phyloP scores from a whole-genome alignment of 1,140 invertebrate species.

The Adoxophyes honmai region DNA sequence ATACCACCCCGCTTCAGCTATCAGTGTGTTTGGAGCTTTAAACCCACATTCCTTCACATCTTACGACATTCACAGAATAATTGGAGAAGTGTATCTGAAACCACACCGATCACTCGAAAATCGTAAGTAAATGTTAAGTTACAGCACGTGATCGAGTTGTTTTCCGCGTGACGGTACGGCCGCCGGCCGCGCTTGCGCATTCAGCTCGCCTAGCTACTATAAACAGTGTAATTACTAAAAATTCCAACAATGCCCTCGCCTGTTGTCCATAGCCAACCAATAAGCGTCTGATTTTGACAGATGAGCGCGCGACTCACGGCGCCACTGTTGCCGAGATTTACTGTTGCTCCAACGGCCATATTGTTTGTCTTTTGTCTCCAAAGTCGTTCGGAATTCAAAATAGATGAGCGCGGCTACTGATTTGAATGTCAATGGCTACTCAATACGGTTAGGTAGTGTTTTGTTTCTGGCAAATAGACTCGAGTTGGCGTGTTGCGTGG shows the following conservation, averaged over 20 bases:
- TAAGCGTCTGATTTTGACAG: conserved; percentile 61
- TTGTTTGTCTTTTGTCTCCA: conserved; percentile 53
- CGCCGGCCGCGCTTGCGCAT: not conserved
- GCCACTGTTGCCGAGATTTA: conserved; percentile 62
- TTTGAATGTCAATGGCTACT: conserved; percentile 63
- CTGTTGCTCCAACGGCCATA: conserved; percentile 66
- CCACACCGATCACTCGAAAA: too few relatives aligned
- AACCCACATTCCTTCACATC: too few relatives aligned
- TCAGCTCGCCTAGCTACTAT: conserved; percentile 9
- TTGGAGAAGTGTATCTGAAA: too few relatives aligned
- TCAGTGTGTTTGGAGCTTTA: too few relatives aligned
- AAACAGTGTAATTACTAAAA: conserved; percentile 14
- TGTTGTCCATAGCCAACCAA: conserved; percentile 43
- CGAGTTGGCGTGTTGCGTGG: conserved; percentile 20
- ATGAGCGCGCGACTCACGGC: conserved; percentile 57
- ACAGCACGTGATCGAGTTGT: too few relatives aligned
- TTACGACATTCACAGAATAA: too few relatives aligned
- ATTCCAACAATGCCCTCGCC: conserved; percentile 8
- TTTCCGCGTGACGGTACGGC: not conserved
- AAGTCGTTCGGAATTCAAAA: conserved; percentile 63
- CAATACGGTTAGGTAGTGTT: conserved; percentile 59
- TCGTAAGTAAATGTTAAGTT: too few relatives aligned
- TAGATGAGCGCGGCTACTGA: conserved; percentile 66
- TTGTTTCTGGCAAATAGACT: conserved; percentile 62
- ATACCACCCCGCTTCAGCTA: too few relatives aligned